Base-by-base conservation (phyloP, 1,140 invertebrate genomes). In the Laodelphax striatellus region DNA sequence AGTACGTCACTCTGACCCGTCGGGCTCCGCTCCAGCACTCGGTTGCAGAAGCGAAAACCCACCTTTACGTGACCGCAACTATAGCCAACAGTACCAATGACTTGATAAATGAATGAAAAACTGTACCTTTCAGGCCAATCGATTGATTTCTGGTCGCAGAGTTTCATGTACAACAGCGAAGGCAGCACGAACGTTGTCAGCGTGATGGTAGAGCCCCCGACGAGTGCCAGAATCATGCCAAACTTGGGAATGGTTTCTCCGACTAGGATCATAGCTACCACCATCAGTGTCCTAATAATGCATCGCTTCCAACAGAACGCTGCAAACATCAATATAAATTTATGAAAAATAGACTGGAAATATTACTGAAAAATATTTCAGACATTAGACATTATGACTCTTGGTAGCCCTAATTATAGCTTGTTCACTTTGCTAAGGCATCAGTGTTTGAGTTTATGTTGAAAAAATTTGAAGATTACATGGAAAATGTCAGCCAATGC, bases 131-230 rank as follows among this genome's bases (percentile, higher is more conserved):
- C 63, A 52, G 68, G 68, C 72, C 74, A 75, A 2, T 63, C 53
- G 17, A 62, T 52, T 55, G 64, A 67, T 54, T 63, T 65, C 58
- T 72, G 70, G 17, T 68, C 69, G 59, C 74, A 72, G 0, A 89
- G 73, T 57, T 72, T 79, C 64, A 86, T 73, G 66, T 88, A 88
- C 70, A 86, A 87, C 5, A 81, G 70, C 0, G 79, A 77, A 0
- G 86, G 86, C 55, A 87, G 75, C 2, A 88, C 76, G 66, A 85
- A 84, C 2, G 83, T 83, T 13, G 82, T 71, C 2, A 87, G 66
- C 0, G 82, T 82, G 9, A 85, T 75, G 3, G 81, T 85, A 2
- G 84, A 84, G 10, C 80, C 84, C 1, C 87, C 87, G n/a, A 89
- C 76, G 38, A 90, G 72, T 14, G 86, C 77, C 42, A 89, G 69